Evolutionary conservation across 2,797 vertebrate genomes (phyloP).

Genomic region (Nyctibius grandis): DNA sequence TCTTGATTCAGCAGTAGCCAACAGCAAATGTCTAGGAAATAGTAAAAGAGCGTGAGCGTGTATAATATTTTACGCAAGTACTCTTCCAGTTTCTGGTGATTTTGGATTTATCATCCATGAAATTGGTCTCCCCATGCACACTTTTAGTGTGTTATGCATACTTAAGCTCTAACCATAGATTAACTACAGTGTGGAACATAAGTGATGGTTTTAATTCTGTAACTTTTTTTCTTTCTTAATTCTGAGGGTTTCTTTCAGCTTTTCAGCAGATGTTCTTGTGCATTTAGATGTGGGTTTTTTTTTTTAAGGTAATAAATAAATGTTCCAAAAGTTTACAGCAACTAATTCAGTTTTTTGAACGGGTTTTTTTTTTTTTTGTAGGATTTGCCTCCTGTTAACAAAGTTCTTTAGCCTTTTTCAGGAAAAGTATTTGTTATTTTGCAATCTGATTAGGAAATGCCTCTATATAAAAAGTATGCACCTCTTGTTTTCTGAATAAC

Average conservation of each 20-base stretch:
- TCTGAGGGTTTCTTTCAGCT: neutral
- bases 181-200: neutral
- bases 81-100: neutral
- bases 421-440: neutral
- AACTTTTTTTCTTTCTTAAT: neutral
- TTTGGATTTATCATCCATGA: neutral
- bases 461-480: neutral
- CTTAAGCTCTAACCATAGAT: neutral
- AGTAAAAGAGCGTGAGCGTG: neutral
- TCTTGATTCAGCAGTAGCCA: neutral
- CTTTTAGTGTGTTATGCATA: rapidly evolving
- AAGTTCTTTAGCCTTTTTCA: neutral
- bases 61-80: neutral
- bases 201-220: neutral
- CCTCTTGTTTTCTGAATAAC: neutral
- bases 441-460: neutral
- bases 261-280: neutral
- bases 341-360: neutral
- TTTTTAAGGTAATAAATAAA: neutral
- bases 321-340: neutral
- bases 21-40: neutral
- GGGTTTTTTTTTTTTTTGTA: neutral
- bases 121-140: neutral
- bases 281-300: neutral
- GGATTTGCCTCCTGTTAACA: neutral